Base-by-base conservation (phyloP, 2,797 vertebrate species). In the Tachyglossus aculeatus region DNA sequence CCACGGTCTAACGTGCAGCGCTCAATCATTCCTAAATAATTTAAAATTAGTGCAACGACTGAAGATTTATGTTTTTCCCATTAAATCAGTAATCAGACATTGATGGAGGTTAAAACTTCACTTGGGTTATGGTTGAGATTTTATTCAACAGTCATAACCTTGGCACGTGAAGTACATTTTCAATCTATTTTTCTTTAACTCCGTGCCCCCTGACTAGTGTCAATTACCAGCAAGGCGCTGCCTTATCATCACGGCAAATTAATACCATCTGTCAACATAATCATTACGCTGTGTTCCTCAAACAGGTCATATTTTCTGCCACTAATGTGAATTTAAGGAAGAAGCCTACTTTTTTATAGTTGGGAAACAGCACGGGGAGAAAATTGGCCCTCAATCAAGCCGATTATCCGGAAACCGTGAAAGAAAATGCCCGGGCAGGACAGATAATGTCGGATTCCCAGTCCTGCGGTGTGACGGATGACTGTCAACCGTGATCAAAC, bases 221-320 rank as follows among this genome's bases (percentile, higher is more conserved):
- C 21, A 61, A 52, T 71, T 74, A 67, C 39, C 66, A 61, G 19
- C 34, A 78, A 69, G 12, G 38, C 12, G 45, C 22, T 13, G 41
- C 15, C 19, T 45, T 59, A 67, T 48, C 56, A 63, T 38, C 27
- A 62, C 34, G 61, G 59, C 48, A 60, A 72, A 86, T 79, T 80
- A 79, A 69, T 67, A 59, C 37, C 14, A 57, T 66, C 40, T 81
- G 59, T 75, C 67, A 83, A 54, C 36, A n/a, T 29, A 27, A 22
- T 34, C 71, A 67, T 51, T 41, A 63, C 64, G n/a, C 21, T 50
- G 33, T 1, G 1, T 54, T 77, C 61, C 67, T 73, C 50, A 74
- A 70, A 59, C n/a, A 73, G 21, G 31, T 64, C 45, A 54, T 25
- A 34, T 78, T 74, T 78, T 86, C 44, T 27, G 43, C 43, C 22